Evolutionary conservation across 2,113 vertebrate genomes (phyloP).

Genomic region (Chamaea fasciata): DNA sequence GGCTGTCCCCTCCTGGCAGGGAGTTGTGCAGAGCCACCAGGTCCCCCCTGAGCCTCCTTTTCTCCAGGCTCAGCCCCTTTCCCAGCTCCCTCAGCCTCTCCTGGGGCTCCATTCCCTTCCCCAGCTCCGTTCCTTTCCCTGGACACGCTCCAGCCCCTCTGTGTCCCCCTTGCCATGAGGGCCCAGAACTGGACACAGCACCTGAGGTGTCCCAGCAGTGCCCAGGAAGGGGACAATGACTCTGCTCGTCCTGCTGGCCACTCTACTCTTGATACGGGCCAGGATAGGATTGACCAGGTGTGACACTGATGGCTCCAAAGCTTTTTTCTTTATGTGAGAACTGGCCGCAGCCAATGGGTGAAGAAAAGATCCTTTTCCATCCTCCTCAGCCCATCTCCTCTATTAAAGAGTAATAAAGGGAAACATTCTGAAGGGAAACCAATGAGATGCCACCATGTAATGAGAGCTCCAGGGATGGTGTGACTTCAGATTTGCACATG

Average conservation of each 20-base stretch:
- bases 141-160: accelerated
- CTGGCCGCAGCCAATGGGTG: background rate
- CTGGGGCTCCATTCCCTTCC: background rate
- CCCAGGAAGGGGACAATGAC: background rate
- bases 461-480: background rate
- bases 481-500: background rate
- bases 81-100: background rate
- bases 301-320: background rate
- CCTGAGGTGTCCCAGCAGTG: background rate
- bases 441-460: background rate
- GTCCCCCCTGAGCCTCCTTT: background rate
- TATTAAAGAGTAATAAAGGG: background rate
- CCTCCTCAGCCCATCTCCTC: background rate
- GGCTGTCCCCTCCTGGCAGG: background rate
- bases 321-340: background rate
- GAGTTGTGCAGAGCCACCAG: background rate
- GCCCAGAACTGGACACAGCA: background rate
- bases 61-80: background rate
- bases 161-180: background rate
- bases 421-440: background rate
- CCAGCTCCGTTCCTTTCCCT: background rate
- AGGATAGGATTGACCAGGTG: background rate
- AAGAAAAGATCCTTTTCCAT: background rate
- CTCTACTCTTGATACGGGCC: accelerated
- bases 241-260: background rate